phyloP scores from a whole-genome alignment of 2,113 vertebrate species.

The Stegostoma tigrinum region DNA sequence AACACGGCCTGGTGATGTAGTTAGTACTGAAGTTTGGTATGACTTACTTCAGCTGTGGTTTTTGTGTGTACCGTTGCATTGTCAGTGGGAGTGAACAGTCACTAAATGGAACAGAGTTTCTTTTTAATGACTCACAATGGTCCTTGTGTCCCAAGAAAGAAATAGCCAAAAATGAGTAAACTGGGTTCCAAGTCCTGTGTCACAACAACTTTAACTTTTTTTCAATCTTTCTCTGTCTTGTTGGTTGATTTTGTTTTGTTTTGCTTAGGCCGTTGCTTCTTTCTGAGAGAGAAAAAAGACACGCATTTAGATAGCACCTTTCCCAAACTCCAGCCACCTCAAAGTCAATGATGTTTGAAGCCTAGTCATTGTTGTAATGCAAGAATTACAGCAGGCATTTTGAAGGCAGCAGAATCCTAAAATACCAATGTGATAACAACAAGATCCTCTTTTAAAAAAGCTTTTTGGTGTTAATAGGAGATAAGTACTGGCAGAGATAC shows the following conservation, averaged over 20 bases:
- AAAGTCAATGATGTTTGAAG: neutral
- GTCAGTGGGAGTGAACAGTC: neutral
- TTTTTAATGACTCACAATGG: neutral
- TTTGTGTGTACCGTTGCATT: neutral
- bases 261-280: neutral
- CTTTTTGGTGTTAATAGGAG: neutral
- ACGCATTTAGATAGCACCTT: neutral
- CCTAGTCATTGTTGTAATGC: neutral
- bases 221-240: neutral
- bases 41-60: neutral
- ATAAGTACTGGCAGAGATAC: neutral
- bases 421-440: neutral
- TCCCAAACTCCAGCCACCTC: neutral
- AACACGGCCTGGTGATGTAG: neutral
- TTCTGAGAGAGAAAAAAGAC: neutral
- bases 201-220: neutral
- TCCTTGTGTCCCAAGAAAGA: neutral
- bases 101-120: neutral
- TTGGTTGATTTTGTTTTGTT: neutral
- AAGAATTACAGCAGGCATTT: neutral
- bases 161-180: neutral
- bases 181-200: neutral
- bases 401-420: neutral
- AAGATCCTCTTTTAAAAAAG: too few relatives aligned
- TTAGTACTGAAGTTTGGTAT: neutral